These are phyloP conservation scores for Gryllus longicercus DNA, from an alignment of 2,888 invertebrate species.

Conservation along the genomic window DNA sequence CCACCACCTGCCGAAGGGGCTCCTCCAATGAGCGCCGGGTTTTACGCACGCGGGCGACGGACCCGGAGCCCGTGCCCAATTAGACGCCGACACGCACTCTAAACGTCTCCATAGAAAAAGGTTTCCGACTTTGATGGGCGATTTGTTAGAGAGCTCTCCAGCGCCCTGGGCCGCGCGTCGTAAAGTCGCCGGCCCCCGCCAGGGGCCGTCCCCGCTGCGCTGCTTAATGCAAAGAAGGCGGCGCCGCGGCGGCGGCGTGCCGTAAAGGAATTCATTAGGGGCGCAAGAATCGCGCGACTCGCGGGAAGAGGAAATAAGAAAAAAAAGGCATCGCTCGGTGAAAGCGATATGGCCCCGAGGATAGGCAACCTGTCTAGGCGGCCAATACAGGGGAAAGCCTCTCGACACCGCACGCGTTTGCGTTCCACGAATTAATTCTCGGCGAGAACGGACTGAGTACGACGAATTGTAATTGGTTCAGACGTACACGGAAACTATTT, in stretches of 20 bases:
- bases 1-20: too few species aligned
- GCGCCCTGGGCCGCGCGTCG: not conserved
- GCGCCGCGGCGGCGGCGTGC: not conserved
- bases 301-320: not conserved
- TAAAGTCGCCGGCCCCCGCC: not conserved
- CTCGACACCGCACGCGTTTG: not conserved
- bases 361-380: not conserved
- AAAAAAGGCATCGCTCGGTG: not conserved
- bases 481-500: too few species aligned
- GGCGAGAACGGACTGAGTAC: not conserved
- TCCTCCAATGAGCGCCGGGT: too few species aligned
- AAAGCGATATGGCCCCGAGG: not conserved
- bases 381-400: not conserved
- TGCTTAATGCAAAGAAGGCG: not conserved
- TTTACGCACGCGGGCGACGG: too few species aligned
- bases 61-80: not conserved
- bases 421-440: not conserved
- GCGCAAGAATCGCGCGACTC: not conserved
- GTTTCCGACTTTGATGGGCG: constrained; percentile 17
- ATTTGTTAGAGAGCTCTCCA: not conserved
- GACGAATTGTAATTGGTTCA: too few species aligned
- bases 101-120: constrained; percentile 3
- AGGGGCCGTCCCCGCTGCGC: not conserved
- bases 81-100: not conserved
- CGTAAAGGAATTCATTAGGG: constrained; percentile 2